A percentile compares a stretch with the other conserved stretches of the same genome.
These are phyloP conservation scores for Sternarchorhynchus goeldii DNA, from an alignment of 2,797 vertebrate genomes.

Conservation along the genomic window DNA sequence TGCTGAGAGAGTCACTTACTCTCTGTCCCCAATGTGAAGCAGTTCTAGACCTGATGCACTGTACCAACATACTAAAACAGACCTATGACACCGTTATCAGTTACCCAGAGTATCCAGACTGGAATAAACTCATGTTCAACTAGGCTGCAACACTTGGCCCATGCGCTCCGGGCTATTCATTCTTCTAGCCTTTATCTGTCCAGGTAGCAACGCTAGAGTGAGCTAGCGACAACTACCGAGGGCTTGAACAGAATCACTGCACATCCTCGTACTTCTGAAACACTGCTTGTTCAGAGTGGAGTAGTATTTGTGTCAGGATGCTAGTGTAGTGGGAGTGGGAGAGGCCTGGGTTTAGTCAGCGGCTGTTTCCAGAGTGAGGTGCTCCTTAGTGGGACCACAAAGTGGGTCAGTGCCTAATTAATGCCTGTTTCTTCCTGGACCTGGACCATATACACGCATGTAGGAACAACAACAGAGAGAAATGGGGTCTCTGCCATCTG, in stretches of 20 bases:
- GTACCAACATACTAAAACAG: not conserved
- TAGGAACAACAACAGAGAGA: slow-evolving; percentile 22
- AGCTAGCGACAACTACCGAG: not conserved
- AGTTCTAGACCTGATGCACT: too few species aligned
- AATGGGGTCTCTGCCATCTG: not conserved
- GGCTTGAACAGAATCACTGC: not conserved
- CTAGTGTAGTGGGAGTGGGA: not conserved
- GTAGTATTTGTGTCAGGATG: slow-evolving; percentile 17
- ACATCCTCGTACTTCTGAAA: not conserved
- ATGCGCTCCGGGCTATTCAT: not conserved
- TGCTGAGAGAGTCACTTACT: too few species aligned
- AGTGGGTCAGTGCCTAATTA: slow-evolving; percentile 51
- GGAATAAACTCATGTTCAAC: not conserved
- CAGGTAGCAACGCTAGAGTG: not conserved
- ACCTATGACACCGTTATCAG: not conserved
- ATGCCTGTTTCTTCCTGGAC: slow-evolving; percentile 31
- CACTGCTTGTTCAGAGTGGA: not conserved
- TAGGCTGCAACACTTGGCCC: not conserved
- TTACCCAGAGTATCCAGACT: not conserved
- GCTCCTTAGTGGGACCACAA: slow-evolving; percentile 48
- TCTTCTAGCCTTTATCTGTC: slow-evolving; percentile 11
- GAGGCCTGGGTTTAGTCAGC: slow-evolving; percentile 14
- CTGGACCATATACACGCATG: slow-evolving; percentile 17
- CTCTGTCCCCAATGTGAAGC: too few species aligned
- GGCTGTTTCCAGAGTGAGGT: slow-evolving; percentile 37